These are phyloP conservation scores for Bacillus rossius DNA, from an alignment of 1,140 invertebrate genomes.

Conservation along the genomic window DNA sequence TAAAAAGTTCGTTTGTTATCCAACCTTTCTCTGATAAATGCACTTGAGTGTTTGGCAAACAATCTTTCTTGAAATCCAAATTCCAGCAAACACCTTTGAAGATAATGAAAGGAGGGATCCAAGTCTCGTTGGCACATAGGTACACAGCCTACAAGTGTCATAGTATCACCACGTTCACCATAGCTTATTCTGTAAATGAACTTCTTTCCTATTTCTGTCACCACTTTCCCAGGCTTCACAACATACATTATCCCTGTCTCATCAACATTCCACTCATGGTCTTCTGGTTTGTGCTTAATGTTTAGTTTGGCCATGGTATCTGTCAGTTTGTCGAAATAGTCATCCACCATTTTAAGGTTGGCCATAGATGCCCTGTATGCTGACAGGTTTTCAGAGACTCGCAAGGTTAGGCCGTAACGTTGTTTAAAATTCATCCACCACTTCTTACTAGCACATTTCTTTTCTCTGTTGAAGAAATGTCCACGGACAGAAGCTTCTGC, in stretches of 20 bases:
- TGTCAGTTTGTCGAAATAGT: conserved; percentile 2
- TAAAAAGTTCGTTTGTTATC: too few species aligned
- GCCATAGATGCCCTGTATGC: background rate
- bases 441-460: background rate
- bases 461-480: too few species aligned
- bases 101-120: conserved; percentile 6
- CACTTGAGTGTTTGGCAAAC: too few species aligned
- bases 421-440: too few species aligned
- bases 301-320: background rate
- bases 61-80: background rate
- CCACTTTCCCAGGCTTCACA: conserved; percentile 2
- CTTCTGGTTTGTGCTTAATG: background rate
- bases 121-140: conserved; percentile 1
- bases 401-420: background rate
- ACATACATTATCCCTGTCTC: conserved; percentile 2
- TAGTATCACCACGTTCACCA: conserved; percentile 1
- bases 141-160: conserved; percentile 2
- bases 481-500: too few species aligned
- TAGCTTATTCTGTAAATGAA: background rate
- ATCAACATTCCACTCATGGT: conserved; percentile 2
- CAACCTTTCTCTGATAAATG: too few species aligned
- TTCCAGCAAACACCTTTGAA: conserved; percentile 4
- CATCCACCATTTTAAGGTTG: background rate
- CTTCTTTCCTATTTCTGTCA: conserved; percentile 5
- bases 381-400: conserved; percentile 7